A percentile compares a stretch with the other conserved stretches of the same genome.
phyloP scores from a whole-genome alignment of 37 sponge, comb jelly and placozoan genomes.

The Cladorhizidae sp. region DNA sequence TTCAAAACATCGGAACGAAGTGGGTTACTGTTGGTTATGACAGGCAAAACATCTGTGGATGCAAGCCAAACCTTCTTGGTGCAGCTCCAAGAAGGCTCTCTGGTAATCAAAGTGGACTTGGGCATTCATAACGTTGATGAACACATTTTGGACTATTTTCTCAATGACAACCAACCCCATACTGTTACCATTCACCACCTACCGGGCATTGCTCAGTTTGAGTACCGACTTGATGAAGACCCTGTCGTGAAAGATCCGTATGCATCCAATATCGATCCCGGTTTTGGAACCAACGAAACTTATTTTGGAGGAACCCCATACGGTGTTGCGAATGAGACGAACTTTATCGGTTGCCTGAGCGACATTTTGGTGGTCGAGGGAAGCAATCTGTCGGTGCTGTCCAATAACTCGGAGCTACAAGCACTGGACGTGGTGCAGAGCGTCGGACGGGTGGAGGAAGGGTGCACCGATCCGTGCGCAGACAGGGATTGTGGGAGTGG shows the following conservation, averaged over 20 bases:
- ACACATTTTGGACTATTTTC: neutral
- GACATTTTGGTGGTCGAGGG: neutral
- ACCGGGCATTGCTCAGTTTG: neutral
- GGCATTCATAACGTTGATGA: neutral
- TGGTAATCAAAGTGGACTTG: neutral
- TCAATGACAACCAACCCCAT: slow-evolving; percentile 36
- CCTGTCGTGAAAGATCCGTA: neutral
- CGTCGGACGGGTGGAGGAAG: neutral
- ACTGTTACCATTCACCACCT: neutral
- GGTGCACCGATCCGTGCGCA: slow-evolving; percentile 21
- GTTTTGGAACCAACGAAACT: slow-evolving; percentile 6
- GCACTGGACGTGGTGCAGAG: neutral
- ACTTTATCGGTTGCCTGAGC: slow-evolving; percentile 13
- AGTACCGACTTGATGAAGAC: neutral
- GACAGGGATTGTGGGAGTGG: slow-evolving; percentile 6
- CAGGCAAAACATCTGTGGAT: neutral
- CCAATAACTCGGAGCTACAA: neutral
- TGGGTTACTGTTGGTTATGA: slow-evolving; percentile 16
- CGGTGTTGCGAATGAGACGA: neutral
- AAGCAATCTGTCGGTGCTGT: neutral
- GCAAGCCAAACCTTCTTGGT: neutral
- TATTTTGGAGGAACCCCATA: slow-evolving; percentile 26
- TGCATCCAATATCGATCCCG: neutral
- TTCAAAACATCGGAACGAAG: slow-evolving; percentile 24
- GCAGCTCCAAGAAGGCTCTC: neutral